A percentile compares a stretch with the other conserved stretches of the same genome.
These are phyloP conservation scores for Scaptomyza parva DNA, from an alignment of 2,888 invertebrate species.

Conservation along the genomic window DNA sequence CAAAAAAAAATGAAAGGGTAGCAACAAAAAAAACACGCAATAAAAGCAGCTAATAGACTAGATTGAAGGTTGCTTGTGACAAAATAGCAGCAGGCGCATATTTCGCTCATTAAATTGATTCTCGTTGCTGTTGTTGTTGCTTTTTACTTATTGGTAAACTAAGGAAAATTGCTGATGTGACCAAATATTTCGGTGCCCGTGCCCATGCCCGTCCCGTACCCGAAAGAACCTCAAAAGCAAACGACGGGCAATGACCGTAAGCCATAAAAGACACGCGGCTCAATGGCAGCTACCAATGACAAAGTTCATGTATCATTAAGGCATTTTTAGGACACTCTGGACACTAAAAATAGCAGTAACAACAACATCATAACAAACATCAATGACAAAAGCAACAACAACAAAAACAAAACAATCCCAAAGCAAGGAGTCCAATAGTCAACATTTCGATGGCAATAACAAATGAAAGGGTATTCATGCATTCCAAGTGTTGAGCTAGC, in stretches of 20 bases:
- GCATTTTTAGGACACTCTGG: conserved; percentile 47
- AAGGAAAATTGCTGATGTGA: conserved; percentile 64
- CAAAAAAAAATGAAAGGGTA: conserved; percentile 46
- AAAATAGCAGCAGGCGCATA: conserved; percentile 63
- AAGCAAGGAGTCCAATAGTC: neutral
- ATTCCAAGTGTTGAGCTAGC: neutral
- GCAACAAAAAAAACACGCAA: conserved; percentile 36
- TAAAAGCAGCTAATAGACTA: conserved; percentile 75
- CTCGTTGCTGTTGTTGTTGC: conserved; percentile 14
- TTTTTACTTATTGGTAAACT: conserved; percentile 31
- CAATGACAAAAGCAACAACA: conserved; percentile 19
- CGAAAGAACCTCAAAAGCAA: conserved; percentile 54
- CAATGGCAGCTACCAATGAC: conserved; percentile 59
- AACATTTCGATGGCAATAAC: neutral
- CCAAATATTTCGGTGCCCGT: conserved; percentile 32
- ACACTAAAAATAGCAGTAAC: conserved; percentile 46
- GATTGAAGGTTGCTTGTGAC: conserved; percentile 64
- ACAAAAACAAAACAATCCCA: too few species aligned
- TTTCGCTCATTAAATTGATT: conserved; percentile 73
- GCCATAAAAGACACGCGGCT: conserved; percentile 78
- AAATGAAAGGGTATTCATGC: neutral
- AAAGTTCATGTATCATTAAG: conserved; percentile 76
- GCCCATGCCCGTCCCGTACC: too few species aligned
- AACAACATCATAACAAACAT: conserved; percentile 31
- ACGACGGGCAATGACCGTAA: conserved; percentile 64